phyloP scores from a whole-genome alignment of 1,140 invertebrate species.

The Polypedilum pembai region DNA sequence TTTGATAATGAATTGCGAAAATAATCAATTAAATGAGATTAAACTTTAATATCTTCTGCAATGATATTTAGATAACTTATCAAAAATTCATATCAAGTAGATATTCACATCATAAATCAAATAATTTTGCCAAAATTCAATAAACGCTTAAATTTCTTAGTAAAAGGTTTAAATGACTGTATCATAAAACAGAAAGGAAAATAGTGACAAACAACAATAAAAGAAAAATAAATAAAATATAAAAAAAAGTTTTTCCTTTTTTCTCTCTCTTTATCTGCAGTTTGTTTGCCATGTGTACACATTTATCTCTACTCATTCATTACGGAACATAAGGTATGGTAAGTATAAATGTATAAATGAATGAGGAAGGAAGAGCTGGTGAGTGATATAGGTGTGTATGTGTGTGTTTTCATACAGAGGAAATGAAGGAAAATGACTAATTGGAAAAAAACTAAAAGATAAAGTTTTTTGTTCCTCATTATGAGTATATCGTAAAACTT shows the following conservation, averaged over 20 bases:
- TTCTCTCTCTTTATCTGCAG: neutral
- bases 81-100: too few relatives aligned
- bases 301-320: neutral
- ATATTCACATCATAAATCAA: too few relatives aligned
- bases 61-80: too few relatives aligned
- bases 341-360: neutral
- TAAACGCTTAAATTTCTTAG: too few relatives aligned
- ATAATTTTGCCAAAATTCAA: too few relatives aligned
- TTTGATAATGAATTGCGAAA: too few relatives aligned
- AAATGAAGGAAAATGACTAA: slow-evolving; percentile 9
- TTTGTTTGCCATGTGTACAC: neutral
- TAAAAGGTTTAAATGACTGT: too few relatives aligned
- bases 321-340: neutral
- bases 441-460: slow-evolving; percentile 10
- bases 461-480: slow-evolving; percentile 25
- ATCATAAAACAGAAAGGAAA: neutral
- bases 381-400: neutral
- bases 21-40: too few relatives aligned
- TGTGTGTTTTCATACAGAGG: neutral
- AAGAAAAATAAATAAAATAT: slow-evolving; percentile 20
- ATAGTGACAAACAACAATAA: neutral
- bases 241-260: slow-evolving; percentile 8
- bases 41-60: too few relatives aligned
- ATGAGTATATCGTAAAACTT: neutral
- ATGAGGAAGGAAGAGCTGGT: neutral